phyloP scores from a whole-genome alignment of 2,888 invertebrate species.

The Gibbula magus region DNA sequence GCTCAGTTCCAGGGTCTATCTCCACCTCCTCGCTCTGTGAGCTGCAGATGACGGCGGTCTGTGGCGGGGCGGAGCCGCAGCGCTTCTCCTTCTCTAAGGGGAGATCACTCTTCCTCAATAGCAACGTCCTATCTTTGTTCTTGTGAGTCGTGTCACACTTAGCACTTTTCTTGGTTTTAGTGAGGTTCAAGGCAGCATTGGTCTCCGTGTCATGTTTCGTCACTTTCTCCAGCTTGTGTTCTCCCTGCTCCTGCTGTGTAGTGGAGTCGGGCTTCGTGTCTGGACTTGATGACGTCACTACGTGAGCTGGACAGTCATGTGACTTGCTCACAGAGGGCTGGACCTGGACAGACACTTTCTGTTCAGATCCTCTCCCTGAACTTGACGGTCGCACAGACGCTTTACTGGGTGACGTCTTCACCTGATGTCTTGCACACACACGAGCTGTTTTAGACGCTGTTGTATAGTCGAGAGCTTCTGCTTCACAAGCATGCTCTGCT shows the following conservation, averaged over 20 bases:
- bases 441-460: not conserved
- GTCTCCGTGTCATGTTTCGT: not conserved
- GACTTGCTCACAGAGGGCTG: not conserved
- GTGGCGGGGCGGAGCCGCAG: constrained; percentile 34
- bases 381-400: not conserved
- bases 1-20: constrained; percentile 2
- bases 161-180: not conserved
- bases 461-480: not conserved
- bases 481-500: not conserved
- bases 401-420: not conserved
- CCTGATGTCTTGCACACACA: constrained; percentile 7
- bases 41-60: not conserved
- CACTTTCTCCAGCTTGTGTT: constrained; percentile 3
- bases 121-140: not conserved
- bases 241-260: not conserved
- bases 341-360: not conserved
- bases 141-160: not conserved
- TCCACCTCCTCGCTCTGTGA: not conserved
- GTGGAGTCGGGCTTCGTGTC: constrained; percentile 23
- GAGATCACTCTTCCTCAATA: not conserved
- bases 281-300: constrained; percentile 18
- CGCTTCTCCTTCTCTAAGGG: constrained; percentile 25
- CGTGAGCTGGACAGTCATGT: not conserved
- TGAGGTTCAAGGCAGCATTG: constrained; percentile 6
- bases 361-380: not conserved